Conservation (phyloP, 1,140 invertebrate genomes). For the Hesperophylax magnus region DNA sequence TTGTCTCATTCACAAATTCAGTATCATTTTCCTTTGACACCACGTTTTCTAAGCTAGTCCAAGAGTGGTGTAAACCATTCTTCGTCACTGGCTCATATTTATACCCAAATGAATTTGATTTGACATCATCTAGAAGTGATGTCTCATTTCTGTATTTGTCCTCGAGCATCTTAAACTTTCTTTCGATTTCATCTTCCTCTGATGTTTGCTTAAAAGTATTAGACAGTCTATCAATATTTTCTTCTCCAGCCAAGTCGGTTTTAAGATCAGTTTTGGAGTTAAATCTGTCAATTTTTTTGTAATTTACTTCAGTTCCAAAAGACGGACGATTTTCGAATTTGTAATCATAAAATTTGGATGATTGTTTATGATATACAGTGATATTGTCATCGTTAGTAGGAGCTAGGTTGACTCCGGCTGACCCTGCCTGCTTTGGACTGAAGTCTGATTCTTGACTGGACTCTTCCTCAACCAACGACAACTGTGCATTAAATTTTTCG, state of each 20-base stretch:
- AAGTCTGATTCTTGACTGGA: conserved; percentile 63
- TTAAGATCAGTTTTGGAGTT: not conserved
- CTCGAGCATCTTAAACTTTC: conserved; percentile 52
- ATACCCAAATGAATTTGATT: not conserved
- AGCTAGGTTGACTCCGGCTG: not conserved
- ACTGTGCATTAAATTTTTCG: conserved; percentile 57
- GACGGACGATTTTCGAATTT: not conserved
- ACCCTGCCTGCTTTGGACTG: conserved; percentile 39
- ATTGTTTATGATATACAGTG: no score
- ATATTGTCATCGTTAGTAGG: not conserved
- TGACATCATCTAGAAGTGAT: not conserved
- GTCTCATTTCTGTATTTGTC: conserved; percentile 52
- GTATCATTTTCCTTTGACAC: conserved; percentile 44
- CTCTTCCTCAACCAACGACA: conserved; percentile 69
- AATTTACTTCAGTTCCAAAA: no score
- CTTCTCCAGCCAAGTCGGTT: not conserved
- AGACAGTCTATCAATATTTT: not conserved
- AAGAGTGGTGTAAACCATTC: conserved; percentile 23
- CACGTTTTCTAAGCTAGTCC: conserved; percentile 46
- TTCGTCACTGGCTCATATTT: conserved; percentile 29
- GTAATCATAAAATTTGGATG: conserved; percentile 6
- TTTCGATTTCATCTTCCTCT: conserved; percentile 52
- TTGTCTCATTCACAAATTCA: not conserved
- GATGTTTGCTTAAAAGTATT: not conserved
- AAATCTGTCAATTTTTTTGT: not conserved